Conservation (phyloP, 2,113 vertebrate genomes). For the Columba livia region DNA sequence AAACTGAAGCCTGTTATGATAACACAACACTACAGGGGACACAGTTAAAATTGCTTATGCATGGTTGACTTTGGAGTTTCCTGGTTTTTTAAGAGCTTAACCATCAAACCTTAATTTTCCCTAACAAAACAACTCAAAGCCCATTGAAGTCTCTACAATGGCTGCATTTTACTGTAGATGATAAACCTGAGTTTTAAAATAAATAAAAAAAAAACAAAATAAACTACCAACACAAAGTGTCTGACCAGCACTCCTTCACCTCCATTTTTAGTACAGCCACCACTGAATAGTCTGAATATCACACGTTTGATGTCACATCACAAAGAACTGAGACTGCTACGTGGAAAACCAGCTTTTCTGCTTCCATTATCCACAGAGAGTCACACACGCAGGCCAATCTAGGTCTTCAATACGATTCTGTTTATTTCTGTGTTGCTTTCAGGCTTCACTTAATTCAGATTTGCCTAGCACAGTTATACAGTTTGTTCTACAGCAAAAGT, state of each 20-base stretch:
- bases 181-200: neutral
- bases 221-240: neutral
- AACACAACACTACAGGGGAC: neutral
- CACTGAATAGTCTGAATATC: neutral
- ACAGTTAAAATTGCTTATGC: neutral
- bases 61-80: neutral
- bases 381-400: neutral
- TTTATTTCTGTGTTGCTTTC: neutral
- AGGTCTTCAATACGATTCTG: neutral
- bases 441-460: neutral
- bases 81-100: neutral
- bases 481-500: neutral
- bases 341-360: neutral
- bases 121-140: neutral
- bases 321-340: neutral
- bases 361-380: neutral
- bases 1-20: neutral
- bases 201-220: neutral
- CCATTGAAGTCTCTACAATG: neutral
- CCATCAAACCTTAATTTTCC: neutral
- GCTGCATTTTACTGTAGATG: neutral
- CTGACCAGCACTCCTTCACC: neutral
- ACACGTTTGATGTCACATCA: neutral
- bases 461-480: neutral
- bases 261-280: neutral